A percentile compares a stretch with the other conserved stretches of the same genome.
Evolutionary conservation across 2,797 vertebrate genomes (phyloP).

Genomic region (Enteromius argenteus): DNA sequence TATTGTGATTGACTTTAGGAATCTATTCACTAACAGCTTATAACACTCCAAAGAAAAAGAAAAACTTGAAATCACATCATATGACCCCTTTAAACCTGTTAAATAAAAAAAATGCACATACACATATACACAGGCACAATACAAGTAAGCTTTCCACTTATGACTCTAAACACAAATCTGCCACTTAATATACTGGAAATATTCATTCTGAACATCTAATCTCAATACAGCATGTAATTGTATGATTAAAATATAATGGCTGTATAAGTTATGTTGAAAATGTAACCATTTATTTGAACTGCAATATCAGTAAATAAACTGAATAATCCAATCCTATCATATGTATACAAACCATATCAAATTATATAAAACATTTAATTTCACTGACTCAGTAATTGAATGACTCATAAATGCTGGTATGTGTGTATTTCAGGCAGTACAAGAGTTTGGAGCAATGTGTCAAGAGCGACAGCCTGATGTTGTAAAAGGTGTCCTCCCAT

Average conservation of each 20-base stretch:
- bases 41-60: too few relatives aligned
- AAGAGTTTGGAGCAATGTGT: constrained; percentile 96
- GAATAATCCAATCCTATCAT: too few relatives aligned
- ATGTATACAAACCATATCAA: neutral
- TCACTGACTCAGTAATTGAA: neutral
- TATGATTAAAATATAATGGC: neutral
- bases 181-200: neutral
- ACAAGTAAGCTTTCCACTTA: too few relatives aligned
- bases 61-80: too few relatives aligned
- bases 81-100: too few relatives aligned
- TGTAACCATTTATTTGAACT: neutral
- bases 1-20: neutral
- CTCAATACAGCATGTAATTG: neutral
- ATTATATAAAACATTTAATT: neutral
- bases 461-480: constrained; percentile 89
- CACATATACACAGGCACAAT: too few relatives aligned
- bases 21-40: too few relatives aligned
- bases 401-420: neutral
- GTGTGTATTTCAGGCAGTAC: constrained; percentile 85
- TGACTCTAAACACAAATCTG: neutral
- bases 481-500: constrained; percentile 96
- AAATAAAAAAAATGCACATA: too few relatives aligned
- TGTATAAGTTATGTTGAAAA: neutral
- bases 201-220: neutral
- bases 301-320: neutral